Evolutionary conservation across 1,140 invertebrate genomes (phyloP), one percentile per base, ranked within the genome.

Genomic region (Microplitis demolitor): DNA sequence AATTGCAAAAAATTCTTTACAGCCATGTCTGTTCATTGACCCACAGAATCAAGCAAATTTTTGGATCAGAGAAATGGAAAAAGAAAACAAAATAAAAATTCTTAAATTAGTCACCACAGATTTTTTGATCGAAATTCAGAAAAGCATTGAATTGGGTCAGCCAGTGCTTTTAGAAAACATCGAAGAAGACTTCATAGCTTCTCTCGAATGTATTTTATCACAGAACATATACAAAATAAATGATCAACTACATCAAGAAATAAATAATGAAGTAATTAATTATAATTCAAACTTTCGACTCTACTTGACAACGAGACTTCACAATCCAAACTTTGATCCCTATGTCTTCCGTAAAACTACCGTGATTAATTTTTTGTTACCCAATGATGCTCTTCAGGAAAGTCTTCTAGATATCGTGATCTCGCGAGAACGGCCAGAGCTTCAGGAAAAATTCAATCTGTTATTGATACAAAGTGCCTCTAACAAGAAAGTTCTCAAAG

Each of bases 21-120:
- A 90, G 69, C 93, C 91, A 90, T 90, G 92, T 3, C 81, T 94
- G n/a, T 88, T 94, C 78, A 89, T 94, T 62, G 93, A 94, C 84
- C 92, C 92, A 4, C 90, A 94, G 82, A 89, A 88, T 64, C 91
- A 93, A 78, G 93, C 91, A 3, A 92, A 90, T 77, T 86, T 90
- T 71, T 94, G 92, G 92, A 90, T 94, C 9, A 91, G 90, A 78
- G 90, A 89, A 74, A 89, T 92, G 87, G 91, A 93, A 77, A 89
- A 88, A 72, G 84, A 87, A 8, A 91, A 91, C 74, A 87, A 90
- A 61, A 79, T 93, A 0, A 83, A 87, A 54, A 78, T 90, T 13
- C 80, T 92, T 2, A 91, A 89, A 80, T 78, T 89, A 0, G 87
- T 84, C n/a, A 88, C 91, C 78, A 39, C 82, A 0, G 85, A 91